Conservation (phyloP, 2,888 invertebrate genomes). For the Agriopis leucophaearia region DNA sequence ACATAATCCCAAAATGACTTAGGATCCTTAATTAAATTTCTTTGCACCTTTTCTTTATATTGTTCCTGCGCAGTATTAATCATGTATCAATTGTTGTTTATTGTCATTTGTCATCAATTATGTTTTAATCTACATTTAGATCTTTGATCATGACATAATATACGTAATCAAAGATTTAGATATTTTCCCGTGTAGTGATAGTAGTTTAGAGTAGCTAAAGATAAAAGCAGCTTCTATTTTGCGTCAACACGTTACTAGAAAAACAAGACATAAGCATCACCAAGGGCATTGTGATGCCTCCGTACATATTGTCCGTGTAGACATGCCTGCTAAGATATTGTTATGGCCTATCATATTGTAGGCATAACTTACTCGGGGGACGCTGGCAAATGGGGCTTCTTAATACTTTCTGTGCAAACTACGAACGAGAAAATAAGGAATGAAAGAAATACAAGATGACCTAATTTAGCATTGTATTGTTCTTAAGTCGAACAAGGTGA, state of each 20-base stretch:
- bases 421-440: not conserved
- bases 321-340: conserved; percentile 32
- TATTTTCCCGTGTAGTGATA: not conserved
- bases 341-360: conserved; percentile 36
- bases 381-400: conserved; percentile 25
- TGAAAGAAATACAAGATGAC: not conserved
- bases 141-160: no score
- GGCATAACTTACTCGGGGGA: conserved; percentile 34
- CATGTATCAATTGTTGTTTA: no score
- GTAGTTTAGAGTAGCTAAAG: not conserved
- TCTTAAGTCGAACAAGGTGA: not conserved
- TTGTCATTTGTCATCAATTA: no score
- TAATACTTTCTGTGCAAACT: conserved; percentile 16
- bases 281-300: conserved; percentile 30
- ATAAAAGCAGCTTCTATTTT: conserved; percentile 17
- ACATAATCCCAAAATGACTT: no score
- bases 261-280: conserved; percentile 34
- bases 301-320: conserved; percentile 34
- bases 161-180: no score
- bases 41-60: no score
- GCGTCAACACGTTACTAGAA: conserved; percentile 23
- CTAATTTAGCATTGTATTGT: conserved; percentile 5
- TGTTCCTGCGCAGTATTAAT: no score
- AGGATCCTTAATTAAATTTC: no score
- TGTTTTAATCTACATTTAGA: no score